A percentile compares a stretch with the other conserved stretches of the same genome.
These are phyloP conservation scores for Alectura lathami DNA, from an alignment of 2,113 vertebrate species.

Conservation along the genomic window DNA sequence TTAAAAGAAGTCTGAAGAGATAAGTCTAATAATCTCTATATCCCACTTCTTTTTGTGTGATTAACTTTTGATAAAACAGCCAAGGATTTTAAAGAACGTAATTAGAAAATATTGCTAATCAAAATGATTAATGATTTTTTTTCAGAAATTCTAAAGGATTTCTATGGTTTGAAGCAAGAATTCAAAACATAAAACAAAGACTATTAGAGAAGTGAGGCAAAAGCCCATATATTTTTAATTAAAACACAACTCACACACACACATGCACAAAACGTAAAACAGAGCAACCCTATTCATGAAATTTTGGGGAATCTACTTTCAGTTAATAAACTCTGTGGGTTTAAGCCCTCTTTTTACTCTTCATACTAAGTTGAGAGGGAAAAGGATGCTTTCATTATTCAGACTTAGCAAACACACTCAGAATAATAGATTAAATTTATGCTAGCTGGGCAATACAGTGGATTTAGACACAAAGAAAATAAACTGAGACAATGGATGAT, in stretches of 20 bases:
- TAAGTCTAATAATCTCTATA: background rate
- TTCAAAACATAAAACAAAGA: background rate
- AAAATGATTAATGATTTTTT: background rate
- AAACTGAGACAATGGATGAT: background rate
- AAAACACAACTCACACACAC: background rate
- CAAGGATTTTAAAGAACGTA: background rate
- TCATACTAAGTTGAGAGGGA: background rate
- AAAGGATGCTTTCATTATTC: slow-evolving; percentile 9
- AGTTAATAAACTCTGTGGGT: background rate
- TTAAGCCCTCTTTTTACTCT: background rate
- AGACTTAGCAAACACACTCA: background rate
- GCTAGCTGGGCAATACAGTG: background rate
- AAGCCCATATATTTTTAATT: background rate
- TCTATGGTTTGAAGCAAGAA: background rate
- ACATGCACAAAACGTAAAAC: background rate
- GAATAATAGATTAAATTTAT: background rate
- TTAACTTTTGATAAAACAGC: background rate
- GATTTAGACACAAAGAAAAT: slow-evolving; percentile 4
- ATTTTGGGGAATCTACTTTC: background rate
- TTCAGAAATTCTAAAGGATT: background rate
- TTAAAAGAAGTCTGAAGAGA: background rate
- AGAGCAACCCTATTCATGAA: background rate
- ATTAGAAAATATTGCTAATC: background rate
- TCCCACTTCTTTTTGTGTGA: background rate
- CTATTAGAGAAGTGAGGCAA: background rate